Base-by-base conservation (phyloP, 2,797 vertebrate genomes). In the Nannoperca obscura region DNA sequence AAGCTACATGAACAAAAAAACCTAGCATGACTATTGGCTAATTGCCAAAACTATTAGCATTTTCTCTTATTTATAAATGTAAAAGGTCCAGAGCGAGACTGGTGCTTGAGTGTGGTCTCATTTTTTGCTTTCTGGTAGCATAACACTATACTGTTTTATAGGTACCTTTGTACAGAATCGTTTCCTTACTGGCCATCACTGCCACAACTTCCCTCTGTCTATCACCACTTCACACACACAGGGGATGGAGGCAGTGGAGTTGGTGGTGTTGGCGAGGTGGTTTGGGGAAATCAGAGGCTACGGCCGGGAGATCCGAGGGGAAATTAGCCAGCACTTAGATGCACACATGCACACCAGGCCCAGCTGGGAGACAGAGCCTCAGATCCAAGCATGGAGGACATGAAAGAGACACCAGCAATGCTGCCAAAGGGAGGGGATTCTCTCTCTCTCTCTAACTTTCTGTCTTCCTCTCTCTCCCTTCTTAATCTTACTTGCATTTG, bases 321-420 rank as follows among this genome's bases (percentile, higher is more conserved):
- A 94, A 95, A 94, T 93, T 93, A 93, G 90, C 76, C 86, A 83
- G 84, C 88, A 92, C 90, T 94, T 93, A 92, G 86, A 91, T 89
- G 82, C 87, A 90, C 89, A 91, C 88, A 93, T 89, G 92, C 82
- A 79, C 86, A 88, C 84, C 82, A 89, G 90, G 84, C 90, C 89
- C 85, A 81, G 87, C 89, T 90, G 86, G 90, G 91, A 92, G 91
- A 86, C 78, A 70, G 71, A 86, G 90, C 81, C 86, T 88, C 83
- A 89, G 88, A 93, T 92, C 90, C 88, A 86, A 83, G 90, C 88
- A 87, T 72, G 82, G 76, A 88, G 76, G 83, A 95, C 90, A 94
- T 94, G 91, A 95, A 94, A 94, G 92, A 91, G 71, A 78, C 77
- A 83, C 84, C 83, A 90, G 85, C 70, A n/a, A 73, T 78, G 74